Percentiles rank a stretch among this genome's conserved stretches.
Conservation (phyloP, 2,113 vertebrate species). For the Potamarius usumacintae region DNA sequence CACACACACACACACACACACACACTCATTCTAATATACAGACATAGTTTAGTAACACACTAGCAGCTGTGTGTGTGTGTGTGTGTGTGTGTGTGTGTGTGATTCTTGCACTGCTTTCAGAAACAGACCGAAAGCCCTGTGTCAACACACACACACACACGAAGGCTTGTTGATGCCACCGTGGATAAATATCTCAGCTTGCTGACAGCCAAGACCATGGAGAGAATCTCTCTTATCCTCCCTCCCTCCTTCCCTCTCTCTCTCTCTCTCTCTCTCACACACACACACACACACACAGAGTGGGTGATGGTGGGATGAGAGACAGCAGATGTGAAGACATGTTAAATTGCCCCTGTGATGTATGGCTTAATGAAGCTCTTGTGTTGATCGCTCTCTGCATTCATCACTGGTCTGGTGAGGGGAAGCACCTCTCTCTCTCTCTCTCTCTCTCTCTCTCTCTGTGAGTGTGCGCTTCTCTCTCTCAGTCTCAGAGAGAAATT, state of each 20-base stretch:
- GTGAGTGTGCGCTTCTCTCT: neutral
- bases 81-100: neutral
- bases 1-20: slow-evolving; percentile 30
- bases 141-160: slow-evolving; percentile 16
- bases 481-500: slow-evolving; percentile 45
- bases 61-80: neutral
- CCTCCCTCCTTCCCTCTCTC: slow-evolving; percentile 7
- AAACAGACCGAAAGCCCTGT: slow-evolving; percentile 9
- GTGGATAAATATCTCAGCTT: slow-evolving; percentile 30
- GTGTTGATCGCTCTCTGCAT: slow-evolving; percentile 53
- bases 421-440: slow-evolving; percentile 28
- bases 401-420: slow-evolving; percentile 41
- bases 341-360: slow-evolving; percentile 87
- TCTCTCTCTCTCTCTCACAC: slow-evolving; percentile 11
- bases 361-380: slow-evolving; percentile 87
- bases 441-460: neutral
- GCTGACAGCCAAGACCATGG: slow-evolving; percentile 35
- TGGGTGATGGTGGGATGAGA: slow-evolving; percentile 60
- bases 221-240: slow-evolving; percentile 11
- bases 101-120: neutral
- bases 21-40: slow-evolving; percentile 18
- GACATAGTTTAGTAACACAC: neutral
- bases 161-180: slow-evolving; percentile 36
- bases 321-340: slow-evolving; percentile 83
- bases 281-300: slow-evolving; percentile 28